Percentiles rank a stretch among this genome's conserved stretches.
Evolutionary conservation across 2,888 invertebrate genomes (phyloP).

Genomic region (Orthosia incerta): DNA sequence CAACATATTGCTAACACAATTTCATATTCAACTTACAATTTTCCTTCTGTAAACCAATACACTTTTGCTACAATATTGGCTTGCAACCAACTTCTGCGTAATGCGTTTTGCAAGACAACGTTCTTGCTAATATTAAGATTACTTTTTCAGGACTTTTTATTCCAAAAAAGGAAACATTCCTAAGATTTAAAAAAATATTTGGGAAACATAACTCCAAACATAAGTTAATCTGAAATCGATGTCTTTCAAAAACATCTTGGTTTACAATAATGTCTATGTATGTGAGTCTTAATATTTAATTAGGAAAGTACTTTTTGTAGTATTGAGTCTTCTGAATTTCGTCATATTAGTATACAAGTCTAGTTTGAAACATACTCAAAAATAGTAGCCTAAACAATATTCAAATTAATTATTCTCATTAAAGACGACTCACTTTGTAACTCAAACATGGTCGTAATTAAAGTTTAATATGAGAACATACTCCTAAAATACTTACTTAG

Average conservation of each 20-base stretch:
- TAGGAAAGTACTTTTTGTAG: too few species aligned
- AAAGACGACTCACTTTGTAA: conserved; percentile 24
- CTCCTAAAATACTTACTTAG: conserved; percentile 27
- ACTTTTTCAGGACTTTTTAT: not conserved
- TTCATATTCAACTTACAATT: conserved; percentile 13
- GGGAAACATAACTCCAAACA: not conserved
- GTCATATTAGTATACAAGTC: not conserved
- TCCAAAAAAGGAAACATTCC: not conserved
- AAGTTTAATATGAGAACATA: conserved; percentile 34
- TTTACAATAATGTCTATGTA: not conserved
- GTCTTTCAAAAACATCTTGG: not conserved
- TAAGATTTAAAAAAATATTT: not conserved
- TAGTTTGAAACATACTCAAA: not conserved
- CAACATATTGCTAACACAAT: conserved; percentile 25
- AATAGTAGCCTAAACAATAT: conserved; percentile 13
- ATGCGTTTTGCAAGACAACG: conserved; percentile 12
- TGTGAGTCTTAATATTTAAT: not conserved
- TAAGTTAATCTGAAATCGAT: not conserved
- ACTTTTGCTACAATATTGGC: conserved; percentile 29
- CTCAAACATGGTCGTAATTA: conserved; percentile 43
- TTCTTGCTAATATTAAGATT: not conserved
- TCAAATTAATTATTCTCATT: conserved; percentile 27
- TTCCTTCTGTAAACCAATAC: conserved; percentile 21
- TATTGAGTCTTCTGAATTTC: not conserved
- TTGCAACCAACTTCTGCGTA: conserved; percentile 19